Evolutionary conservation across 2,797 vertebrate genomes (phyloP).

Genomic region (Taeniopygia guttata): DNA sequence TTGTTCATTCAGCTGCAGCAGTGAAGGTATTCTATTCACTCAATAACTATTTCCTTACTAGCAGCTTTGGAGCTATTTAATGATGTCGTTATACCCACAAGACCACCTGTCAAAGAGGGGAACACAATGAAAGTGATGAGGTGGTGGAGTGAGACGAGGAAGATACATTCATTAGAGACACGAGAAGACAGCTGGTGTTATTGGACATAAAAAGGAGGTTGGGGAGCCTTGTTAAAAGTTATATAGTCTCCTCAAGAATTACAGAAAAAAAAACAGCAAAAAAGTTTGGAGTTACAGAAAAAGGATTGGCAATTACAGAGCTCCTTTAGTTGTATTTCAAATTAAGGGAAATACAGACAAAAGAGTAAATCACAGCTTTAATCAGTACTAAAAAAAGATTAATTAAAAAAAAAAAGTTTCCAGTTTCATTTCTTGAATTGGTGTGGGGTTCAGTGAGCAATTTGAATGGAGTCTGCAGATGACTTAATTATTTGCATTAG

Average conservation of each 20-base stretch:
- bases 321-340: constrained; percentile 33
- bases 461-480: constrained; percentile 12
- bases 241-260: constrained; percentile 13
- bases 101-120: constrained; percentile 37
- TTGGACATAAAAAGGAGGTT: constrained; percentile 8
- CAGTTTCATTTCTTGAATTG: neutral
- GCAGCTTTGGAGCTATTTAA: constrained; percentile 41
- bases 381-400: constrained; percentile 11
- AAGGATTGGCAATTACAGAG: neutral
- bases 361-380: constrained; percentile 35
- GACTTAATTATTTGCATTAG: constrained; percentile 56
- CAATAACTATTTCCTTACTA: constrained; percentile 5
- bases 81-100: constrained; percentile 43
- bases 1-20: neutral
- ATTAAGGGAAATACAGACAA: constrained; percentile 22
- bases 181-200: constrained; percentile 32
- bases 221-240: constrained; percentile 56
- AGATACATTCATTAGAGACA: constrained; percentile 26
- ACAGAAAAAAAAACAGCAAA: neutral
- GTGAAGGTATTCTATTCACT: constrained; percentile 15
- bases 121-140: constrained; percentile 46
- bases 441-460: neutral
- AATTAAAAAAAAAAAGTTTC: neutral
- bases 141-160: constrained; percentile 1
- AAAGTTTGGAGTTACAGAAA: constrained; percentile 22